A percentile compares a stretch with the other conserved stretches of the same genome.
phyloP scores from a whole-genome alignment of 2,888 invertebrate species.

The Drosophila multiciliata region DNA sequence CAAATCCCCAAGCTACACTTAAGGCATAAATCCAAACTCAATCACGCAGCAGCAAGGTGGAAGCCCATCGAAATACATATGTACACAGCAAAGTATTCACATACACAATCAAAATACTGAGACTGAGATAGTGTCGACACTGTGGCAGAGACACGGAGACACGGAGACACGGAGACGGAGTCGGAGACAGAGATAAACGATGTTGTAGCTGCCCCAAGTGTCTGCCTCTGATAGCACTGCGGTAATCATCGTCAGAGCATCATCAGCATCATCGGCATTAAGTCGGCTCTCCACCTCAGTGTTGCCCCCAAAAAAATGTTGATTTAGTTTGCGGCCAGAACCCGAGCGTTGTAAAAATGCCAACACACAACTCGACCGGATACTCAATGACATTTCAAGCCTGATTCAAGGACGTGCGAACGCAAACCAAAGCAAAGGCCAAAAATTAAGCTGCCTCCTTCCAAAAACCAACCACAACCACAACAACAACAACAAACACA shows the following conservation, averaged over 20 bases:
- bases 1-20: slow-evolving; percentile 75
- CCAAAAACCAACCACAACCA: neutral
- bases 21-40: slow-evolving; percentile 78
- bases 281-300: neutral
- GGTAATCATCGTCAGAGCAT: slow-evolving; percentile 53
- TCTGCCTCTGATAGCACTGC: slow-evolving; percentile 53
- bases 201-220: slow-evolving; percentile 46
- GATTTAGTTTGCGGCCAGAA: slow-evolving; percentile 64
- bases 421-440: slow-evolving; percentile 31
- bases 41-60: slow-evolving; percentile 59
- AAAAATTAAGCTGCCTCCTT: slow-evolving; percentile 33
- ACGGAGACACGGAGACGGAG: slow-evolving; percentile 11
- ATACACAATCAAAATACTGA: slow-evolving; percentile 10
- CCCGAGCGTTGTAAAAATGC: slow-evolving; percentile 61
- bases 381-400: slow-evolving; percentile 60
- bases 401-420: slow-evolving; percentile 50
- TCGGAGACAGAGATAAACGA: slow-evolving; percentile 61
- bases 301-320: slow-evolving; percentile 42
- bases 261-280: slow-evolving; percentile 55
- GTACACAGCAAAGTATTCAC: slow-evolving; percentile 1
- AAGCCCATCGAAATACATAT: slow-evolving; percentile 9
- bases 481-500: neutral
- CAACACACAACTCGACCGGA: slow-evolving; percentile 32
- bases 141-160: slow-evolving; percentile 2
- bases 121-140: slow-evolving; percentile 8